Evolutionary conservation across 2,888 invertebrate genomes (phyloP).

Genomic region (Caradrina kadenii): DNA sequence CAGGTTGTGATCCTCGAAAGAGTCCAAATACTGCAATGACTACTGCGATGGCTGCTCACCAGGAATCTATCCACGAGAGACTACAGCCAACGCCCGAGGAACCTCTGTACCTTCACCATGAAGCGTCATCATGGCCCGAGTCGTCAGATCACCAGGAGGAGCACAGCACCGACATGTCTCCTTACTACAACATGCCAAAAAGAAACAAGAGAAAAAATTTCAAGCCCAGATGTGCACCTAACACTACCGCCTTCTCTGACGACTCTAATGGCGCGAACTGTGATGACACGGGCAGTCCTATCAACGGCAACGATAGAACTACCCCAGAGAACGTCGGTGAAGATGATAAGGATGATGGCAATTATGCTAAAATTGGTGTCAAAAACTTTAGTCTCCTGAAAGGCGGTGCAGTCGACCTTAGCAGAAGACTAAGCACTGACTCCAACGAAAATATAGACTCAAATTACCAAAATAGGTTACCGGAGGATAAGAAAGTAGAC

Average conservation of each 20-base stretch:
- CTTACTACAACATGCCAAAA: constrained; percentile 90
- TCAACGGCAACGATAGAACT: constrained; percentile 85
- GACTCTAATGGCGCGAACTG: constrained; percentile 85
- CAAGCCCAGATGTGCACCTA: constrained; percentile 93
- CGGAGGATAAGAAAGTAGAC: constrained; percentile 85
- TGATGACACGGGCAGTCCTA: constrained; percentile 76
- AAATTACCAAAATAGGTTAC: constrained; percentile 86
- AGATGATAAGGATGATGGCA: constrained; percentile 75
- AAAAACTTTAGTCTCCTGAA: constrained; percentile 88
- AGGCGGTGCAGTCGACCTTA: constrained; percentile 87
- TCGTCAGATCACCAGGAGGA: constrained; percentile 83
- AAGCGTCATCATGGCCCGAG: constrained; percentile 89
- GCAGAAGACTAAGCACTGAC: constrained; percentile 87
- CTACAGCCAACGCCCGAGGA: constrained; percentile 86
- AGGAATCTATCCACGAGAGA: constrained; percentile 89
- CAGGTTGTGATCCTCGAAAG: constrained; percentile 79
- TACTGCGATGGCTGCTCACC: constrained; percentile 90
- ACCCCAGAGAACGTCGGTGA: constrained; percentile 79
- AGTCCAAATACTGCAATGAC: constrained; percentile 88
- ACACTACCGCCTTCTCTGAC: constrained; percentile 87
- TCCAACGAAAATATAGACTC: constrained; percentile 89
- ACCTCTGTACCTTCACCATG: constrained; percentile 87
- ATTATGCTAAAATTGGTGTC: constrained; percentile 86
- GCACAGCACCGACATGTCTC: constrained; percentile 82
- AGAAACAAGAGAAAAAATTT: constrained; percentile 95